Conservation (phyloP, 2,888 invertebrate species). For the Eupelmus urozonus region DNA sequence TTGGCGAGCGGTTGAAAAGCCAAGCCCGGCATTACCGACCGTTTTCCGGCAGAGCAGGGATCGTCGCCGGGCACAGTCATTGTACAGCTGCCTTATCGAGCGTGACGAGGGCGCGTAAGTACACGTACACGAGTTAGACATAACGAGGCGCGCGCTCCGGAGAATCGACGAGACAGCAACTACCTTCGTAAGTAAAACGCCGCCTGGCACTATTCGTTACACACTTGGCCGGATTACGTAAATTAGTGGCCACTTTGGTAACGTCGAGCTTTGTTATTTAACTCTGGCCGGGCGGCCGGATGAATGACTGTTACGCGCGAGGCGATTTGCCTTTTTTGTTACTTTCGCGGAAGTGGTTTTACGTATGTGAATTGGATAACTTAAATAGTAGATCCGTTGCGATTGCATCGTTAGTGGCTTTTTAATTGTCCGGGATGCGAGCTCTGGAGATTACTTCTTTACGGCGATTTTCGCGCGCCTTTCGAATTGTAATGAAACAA, state of each 20-base stretch:
- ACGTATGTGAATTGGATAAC: no score
- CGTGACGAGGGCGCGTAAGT: conserved; percentile 31
- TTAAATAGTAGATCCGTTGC: no score
- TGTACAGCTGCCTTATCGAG: conserved; percentile 56
- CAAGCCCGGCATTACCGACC: conserved; percentile 51
- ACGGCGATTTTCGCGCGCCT: no score
- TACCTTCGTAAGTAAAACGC: background rate
- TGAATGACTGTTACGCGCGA: background rate
- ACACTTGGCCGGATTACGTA: conserved; percentile 19
- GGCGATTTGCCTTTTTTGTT: background rate
- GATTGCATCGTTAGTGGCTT: no score
- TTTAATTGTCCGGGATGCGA: no score
- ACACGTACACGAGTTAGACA: background rate
- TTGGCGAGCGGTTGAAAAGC: no score
- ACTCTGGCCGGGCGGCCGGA: background rate
- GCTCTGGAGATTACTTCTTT: no score
- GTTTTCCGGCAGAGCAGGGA: conserved; percentile 45
- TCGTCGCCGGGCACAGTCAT: conserved; percentile 10
- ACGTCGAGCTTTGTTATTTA: conserved; percentile 22
- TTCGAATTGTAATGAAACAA: no score
- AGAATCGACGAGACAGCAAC: background rate
- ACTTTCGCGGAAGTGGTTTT: no score
- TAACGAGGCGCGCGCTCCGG: background rate
- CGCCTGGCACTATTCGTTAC: background rate
- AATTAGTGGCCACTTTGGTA: conserved; percentile 13